A percentile compares a stretch with the other conserved stretches of the same genome.
Conservation (phyloP, 2,888 invertebrate species). For the Epirrhoe tristata region DNA sequence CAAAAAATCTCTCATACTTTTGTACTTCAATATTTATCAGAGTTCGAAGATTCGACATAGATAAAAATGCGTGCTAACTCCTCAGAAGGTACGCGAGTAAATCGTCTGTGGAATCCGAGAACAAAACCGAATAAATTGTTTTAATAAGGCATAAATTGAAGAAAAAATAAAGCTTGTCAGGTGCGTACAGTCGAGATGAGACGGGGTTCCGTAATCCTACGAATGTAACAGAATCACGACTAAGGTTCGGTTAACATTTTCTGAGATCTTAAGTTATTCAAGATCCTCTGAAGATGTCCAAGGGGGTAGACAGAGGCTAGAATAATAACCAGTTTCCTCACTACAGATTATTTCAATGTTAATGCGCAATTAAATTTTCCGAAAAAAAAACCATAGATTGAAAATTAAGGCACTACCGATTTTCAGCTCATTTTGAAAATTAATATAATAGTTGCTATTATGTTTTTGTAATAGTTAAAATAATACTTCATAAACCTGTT, state of each 20-base stretch:
- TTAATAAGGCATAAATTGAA: conserved; percentile 79
- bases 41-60: neutral
- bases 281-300: too few relatives aligned
- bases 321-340: too few relatives aligned
- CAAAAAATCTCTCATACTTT: neutral
- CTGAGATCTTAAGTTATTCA: neutral
- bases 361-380: too few relatives aligned
- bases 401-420: too few relatives aligned
- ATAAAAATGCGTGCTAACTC: conserved; percentile 4
- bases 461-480: too few relatives aligned
- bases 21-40: neutral
- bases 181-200: conserved; percentile 19
- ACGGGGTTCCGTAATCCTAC: conserved; percentile 33
- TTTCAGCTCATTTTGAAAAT: too few relatives aligned
- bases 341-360: too few relatives aligned
- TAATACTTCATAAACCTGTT: neutral
- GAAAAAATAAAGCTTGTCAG: conserved; percentile 52
- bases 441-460: too few relatives aligned
- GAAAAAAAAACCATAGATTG: too few relatives aligned
- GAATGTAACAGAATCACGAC: neutral
- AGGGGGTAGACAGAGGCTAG: too few relatives aligned
- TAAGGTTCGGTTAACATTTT: neutral
- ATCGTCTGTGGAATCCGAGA: conserved; percentile 74
- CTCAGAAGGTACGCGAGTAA: conserved; percentile 66
- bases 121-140: conserved; percentile 78